Conservation (phyloP, 2,888 invertebrate species). For the Bugula neritina region DNA sequence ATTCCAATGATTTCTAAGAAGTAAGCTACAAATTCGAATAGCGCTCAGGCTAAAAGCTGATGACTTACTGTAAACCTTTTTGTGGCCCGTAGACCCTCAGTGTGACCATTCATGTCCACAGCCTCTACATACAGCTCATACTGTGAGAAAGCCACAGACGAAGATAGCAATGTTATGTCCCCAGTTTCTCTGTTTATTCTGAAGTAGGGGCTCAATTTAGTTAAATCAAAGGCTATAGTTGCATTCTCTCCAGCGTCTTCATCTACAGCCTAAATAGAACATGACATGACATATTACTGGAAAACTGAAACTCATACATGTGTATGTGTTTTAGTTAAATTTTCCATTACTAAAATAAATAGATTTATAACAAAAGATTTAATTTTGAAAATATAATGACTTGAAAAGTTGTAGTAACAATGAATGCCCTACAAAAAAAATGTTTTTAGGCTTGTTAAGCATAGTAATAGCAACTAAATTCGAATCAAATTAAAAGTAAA, state of each 20-base stretch:
- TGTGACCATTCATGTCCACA: constrained; percentile 19
- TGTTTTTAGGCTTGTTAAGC: too few species aligned
- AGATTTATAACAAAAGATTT: too few species aligned
- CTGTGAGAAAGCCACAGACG: not conserved
- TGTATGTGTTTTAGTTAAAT: too few species aligned
- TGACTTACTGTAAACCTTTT: not conserved
- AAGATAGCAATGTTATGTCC: not conserved
- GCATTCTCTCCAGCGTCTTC: constrained; percentile 14
- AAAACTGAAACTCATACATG: too few species aligned
- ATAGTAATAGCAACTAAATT: too few species aligned
- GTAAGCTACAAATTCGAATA: too few species aligned
- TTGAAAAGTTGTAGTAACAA: too few species aligned
- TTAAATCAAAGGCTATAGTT: constrained; percentile 18
- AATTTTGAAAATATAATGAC: too few species aligned
- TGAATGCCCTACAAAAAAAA: too few species aligned
- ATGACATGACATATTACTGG: not conserved
- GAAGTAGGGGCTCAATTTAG: constrained; percentile 12
- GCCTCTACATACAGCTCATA: constrained; percentile 7
- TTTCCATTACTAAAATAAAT: too few species aligned
- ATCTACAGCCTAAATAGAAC: not conserved
- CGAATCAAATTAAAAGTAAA: too few species aligned
- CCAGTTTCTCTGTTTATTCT: not conserved
- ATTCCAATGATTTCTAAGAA: too few species aligned
- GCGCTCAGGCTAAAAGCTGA: not conserved
- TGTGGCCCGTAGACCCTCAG: not conserved